A percentile compares a stretch with the other conserved stretches of the same genome.
phyloP scores from a whole-genome alignment of 2,113 vertebrate species.

The Regulus satrapa region DNA sequence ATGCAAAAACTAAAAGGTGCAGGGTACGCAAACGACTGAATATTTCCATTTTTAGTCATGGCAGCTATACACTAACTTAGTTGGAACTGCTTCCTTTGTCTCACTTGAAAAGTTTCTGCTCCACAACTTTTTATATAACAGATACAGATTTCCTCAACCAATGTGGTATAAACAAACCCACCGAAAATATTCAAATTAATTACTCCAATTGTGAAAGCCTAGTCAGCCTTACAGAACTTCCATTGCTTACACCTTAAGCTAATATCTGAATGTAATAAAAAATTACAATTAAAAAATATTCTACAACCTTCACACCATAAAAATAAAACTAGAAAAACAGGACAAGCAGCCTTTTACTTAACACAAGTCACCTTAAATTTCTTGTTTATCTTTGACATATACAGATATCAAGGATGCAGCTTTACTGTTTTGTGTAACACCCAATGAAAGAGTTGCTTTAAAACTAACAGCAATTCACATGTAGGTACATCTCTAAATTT shows the following conservation, averaged over 20 bases:
- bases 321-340: not conserved
- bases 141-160: not conserved
- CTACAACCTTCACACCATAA: not conserved
- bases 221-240: not conserved
- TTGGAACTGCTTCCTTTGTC: not conserved
- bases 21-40: not conserved
- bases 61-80: not conserved
- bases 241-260: not conserved
- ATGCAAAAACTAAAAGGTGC: not conserved
- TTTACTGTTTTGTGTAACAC: not conserved
- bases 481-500: not conserved
- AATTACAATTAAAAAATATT: not conserved
- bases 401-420: not conserved
- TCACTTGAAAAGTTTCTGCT: not conserved
- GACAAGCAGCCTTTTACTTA: not conserved
- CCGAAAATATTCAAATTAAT: not conserved
- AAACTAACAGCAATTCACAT: not conserved
- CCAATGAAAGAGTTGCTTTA: not conserved
- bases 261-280: not conserved
- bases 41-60: not conserved
- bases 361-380: not conserved
- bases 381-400: not conserved
- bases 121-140: not conserved
- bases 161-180: not conserved
- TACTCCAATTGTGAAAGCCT: not conserved